Evolutionary conservation across 2,113 vertebrate species (phyloP).

Genomic region (Psammodynastes pulverulentus): DNA sequence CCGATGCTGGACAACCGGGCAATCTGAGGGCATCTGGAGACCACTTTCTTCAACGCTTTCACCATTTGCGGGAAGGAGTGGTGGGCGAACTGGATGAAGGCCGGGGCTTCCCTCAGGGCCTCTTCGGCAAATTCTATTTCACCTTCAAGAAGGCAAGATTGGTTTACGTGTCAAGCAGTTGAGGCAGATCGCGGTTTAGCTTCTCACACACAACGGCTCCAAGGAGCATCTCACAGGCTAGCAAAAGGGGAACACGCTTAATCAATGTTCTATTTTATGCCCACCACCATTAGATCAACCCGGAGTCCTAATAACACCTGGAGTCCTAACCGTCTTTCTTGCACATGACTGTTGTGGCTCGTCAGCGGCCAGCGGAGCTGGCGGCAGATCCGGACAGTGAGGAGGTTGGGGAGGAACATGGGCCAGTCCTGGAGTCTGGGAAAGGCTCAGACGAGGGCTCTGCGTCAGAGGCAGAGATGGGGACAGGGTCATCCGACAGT

Average conservation of each 20-base stretch:
- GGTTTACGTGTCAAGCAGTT: not conserved
- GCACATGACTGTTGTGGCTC: too few relatives aligned
- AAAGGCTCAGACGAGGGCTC: too few relatives aligned
- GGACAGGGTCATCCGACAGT: too few relatives aligned
- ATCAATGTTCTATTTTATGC: not conserved
- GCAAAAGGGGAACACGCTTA: not conserved
- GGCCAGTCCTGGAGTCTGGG: too few relatives aligned
- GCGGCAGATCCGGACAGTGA: too few relatives aligned
- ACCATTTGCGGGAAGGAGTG: conserved; percentile 88
- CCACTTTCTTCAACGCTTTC: conserved; percentile 81
- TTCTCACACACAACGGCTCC: not conserved
- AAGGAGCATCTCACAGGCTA: not conserved
- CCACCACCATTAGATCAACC: not conserved
- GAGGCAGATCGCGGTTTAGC: not conserved
- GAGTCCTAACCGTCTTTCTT: not conserved
- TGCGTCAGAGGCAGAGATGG: too few relatives aligned
- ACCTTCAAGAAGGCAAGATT: conserved; percentile 43
- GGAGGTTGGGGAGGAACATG: too few relatives aligned
- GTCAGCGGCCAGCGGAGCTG: too few relatives aligned
- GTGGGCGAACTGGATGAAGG: conserved; percentile 85
- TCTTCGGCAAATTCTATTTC: conserved; percentile 54
- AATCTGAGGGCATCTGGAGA: conserved; percentile 83
- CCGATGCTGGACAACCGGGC: conserved; percentile 91
- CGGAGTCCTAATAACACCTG: not conserved
- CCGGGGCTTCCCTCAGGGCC: conserved; percentile 67